phyloP scores from a whole-genome alignment of 2,113 vertebrate species.

The Trogon melanurus region DNA sequence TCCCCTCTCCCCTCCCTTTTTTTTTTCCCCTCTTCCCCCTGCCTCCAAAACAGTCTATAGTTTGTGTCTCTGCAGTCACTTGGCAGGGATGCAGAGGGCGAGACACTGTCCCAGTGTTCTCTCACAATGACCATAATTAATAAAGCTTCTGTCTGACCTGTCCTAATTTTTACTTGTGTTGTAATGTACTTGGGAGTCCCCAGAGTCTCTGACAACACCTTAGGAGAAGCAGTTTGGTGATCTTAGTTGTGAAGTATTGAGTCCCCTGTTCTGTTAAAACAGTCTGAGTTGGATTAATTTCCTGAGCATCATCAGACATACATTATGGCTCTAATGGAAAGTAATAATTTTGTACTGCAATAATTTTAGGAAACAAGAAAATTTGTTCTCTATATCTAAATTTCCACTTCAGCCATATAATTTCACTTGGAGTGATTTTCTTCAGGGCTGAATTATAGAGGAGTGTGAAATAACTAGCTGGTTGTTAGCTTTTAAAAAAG shows the following conservation, averaged over 20 bases:
- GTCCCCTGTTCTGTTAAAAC: neutral
- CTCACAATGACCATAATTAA: neutral
- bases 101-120: neutral
- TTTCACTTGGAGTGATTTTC: neutral
- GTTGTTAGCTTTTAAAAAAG: neutral
- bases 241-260: neutral
- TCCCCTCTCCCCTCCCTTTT: neutral
- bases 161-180: neutral
- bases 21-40: neutral
- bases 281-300: neutral
- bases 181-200: neutral
- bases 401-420: neutral
- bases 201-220: neutral
- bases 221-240: neutral
- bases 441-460: neutral
- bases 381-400: neutral
- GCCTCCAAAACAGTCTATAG: neutral
- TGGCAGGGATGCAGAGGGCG: neutral
- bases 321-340: neutral
- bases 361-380: neutral
- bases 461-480: neutral
- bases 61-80: neutral
- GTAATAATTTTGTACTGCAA: neutral
- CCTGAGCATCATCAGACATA: neutral
- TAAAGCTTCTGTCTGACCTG: neutral